A percentile compares a stretch with the other conserved stretches of the same genome.
These are phyloP conservation scores for Marasmarcha lunaedactyla DNA, from an alignment of 2,888 invertebrate genomes.

Conservation along the genomic window DNA sequence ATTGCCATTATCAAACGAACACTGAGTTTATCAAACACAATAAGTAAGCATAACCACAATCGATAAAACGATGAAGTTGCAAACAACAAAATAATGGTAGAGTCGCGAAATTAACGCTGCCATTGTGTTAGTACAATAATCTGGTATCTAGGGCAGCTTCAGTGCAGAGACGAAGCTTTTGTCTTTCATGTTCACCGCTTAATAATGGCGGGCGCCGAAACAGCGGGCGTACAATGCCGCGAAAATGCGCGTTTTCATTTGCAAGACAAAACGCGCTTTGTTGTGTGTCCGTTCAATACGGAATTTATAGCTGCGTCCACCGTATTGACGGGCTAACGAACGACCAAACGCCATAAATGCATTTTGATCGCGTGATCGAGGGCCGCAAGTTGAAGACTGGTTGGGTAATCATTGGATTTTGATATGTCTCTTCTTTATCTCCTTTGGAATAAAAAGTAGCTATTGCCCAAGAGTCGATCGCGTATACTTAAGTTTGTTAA, in stretches of 20 bases:
- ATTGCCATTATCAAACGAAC: too few species aligned
- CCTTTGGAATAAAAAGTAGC: too few species aligned
- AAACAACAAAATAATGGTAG: slow-evolving; percentile 66
- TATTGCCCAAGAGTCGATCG: too few species aligned
- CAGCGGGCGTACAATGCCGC: slow-evolving; percentile 69
- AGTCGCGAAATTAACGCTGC: slow-evolving; percentile 68
- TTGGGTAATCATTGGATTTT: too few species aligned
- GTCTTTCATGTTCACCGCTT: slow-evolving; percentile 70
- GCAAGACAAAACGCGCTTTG: slow-evolving; percentile 71
- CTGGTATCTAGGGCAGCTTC: slow-evolving; percentile 70
- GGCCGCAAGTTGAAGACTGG: background rate
- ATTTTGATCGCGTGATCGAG: slow-evolving; percentile 49
- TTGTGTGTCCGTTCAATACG: slow-evolving; percentile 69
- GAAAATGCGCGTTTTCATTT: slow-evolving; percentile 71
- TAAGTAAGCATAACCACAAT: slow-evolving; percentile 20
- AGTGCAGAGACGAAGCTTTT: slow-evolving; percentile 71
- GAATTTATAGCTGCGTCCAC: slow-evolving; percentile 66
- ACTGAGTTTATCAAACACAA: slow-evolving; percentile 10
- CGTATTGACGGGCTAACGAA: slow-evolving; percentile 65
- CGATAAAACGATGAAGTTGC: slow-evolving; percentile 65
- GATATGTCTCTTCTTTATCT: too few species aligned
- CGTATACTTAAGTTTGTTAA: too few species aligned
- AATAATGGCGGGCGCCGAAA: slow-evolving; percentile 70
- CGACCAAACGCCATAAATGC: slow-evolving; percentile 53
- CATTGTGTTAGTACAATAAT: slow-evolving; percentile 71